Evolutionary conservation across 2,797 vertebrate species (phyloP).

Genomic region (Oreochromis grahami): DNA sequence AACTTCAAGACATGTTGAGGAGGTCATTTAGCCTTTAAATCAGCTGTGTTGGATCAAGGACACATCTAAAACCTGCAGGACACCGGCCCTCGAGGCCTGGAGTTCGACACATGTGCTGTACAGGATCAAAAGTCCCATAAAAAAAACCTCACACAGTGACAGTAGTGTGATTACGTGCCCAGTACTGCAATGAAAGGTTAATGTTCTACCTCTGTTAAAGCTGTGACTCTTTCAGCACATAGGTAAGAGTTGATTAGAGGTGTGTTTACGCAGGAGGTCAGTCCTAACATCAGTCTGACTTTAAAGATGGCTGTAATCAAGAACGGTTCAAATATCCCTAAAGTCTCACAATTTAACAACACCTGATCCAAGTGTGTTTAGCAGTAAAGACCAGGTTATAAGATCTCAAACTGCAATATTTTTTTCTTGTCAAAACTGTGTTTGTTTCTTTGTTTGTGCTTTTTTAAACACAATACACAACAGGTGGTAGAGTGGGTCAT

Average conservation of each 20-base stretch:
- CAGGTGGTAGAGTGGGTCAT: background rate
- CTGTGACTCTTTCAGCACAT: background rate
- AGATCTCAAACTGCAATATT: background rate
- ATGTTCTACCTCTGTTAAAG: background rate
- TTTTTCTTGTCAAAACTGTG: background rate
- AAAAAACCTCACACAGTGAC: background rate
- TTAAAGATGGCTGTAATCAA: background rate
- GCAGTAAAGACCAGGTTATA: background rate
- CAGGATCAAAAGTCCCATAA: background rate
- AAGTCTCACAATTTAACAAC: background rate
- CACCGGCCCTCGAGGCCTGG: no score
- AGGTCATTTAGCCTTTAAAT: no score
- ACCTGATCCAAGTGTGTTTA: background rate
- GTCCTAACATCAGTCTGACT: background rate
- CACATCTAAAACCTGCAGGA: no score
- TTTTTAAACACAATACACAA: background rate
- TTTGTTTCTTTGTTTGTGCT: background rate
- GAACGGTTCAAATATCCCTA: background rate
- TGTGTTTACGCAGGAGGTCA: rapidly evolving
- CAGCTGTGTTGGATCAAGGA: no score
- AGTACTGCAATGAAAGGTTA: background rate
- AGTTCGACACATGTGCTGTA: background rate
- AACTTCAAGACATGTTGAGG: no score
- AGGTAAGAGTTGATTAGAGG: background rate
- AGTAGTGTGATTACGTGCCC: background rate